Percentiles rank a stretch among this genome's conserved stretches.
phyloP scores from a whole-genome alignment of 2,888 invertebrate species.

The Maniola hyperantus region DNA sequence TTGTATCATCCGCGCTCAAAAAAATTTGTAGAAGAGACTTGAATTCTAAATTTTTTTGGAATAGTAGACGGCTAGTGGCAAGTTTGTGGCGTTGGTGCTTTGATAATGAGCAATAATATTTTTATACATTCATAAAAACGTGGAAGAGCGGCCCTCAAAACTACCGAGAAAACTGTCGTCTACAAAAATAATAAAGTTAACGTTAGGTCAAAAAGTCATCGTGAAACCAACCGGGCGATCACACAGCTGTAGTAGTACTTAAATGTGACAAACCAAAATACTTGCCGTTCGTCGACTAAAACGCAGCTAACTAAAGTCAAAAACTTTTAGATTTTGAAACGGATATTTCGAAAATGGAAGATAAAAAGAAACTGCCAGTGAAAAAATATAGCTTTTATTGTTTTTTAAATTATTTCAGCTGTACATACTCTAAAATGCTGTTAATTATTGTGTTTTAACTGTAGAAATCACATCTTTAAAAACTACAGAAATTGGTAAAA shows the following conservation, averaged over 20 bases:
- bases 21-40: slow-evolving; percentile 67
- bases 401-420: no score
- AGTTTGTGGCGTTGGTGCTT: slow-evolving; percentile 82
- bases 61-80: slow-evolving; percentile 77
- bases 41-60: slow-evolving; percentile 73
- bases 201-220: slow-evolving; percentile 72
- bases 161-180: slow-evolving; percentile 40
- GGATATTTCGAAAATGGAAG: neutral
- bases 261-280: neutral
- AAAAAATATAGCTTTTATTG: no score
- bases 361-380: neutral
- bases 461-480: no score
- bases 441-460: no score
- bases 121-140: slow-evolving; percentile 78
- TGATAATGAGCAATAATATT: slow-evolving; percentile 82
- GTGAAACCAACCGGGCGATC: slow-evolving; percentile 47
- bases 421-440: no score
- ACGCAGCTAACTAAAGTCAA: neutral
- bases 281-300: neutral
- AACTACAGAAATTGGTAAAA: no score
- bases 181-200: slow-evolving; percentile 28
- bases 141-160: slow-evolving; percentile 63
- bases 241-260: slow-evolving; percentile 27
- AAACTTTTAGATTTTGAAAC: neutral
- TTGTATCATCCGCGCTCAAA: slow-evolving; percentile 69